Percentiles rank a stretch among this genome's conserved stretches.
Conservation (phyloP, 2,888 invertebrate species). For the Tetragonisca angustula region DNA sequence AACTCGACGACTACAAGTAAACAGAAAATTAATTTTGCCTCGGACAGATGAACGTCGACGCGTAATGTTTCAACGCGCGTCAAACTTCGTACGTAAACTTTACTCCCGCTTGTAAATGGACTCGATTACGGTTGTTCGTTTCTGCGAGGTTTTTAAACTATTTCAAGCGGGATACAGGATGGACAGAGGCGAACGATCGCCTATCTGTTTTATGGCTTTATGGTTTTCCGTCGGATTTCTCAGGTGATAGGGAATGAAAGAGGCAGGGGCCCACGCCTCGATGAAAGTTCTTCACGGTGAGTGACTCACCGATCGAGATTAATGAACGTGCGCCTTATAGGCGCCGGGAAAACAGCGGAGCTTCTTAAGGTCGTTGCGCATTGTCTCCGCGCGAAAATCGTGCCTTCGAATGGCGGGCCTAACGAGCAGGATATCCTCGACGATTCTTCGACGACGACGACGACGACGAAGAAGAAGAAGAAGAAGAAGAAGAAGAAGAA, state of each 20-base stretch:
- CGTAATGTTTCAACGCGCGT: not conserved
- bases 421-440: conserved; percentile 46
- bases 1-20: too few relatives aligned
- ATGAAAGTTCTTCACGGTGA: conserved; percentile 69
- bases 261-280: conserved; percentile 65
- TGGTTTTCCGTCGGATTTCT: conserved; percentile 1
- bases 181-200: not conserved
- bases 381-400: conserved; percentile 68
- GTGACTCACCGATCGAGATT: conserved; percentile 76
- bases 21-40: not conserved
- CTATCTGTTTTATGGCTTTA: not conserved
- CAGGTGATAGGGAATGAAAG: not conserved
- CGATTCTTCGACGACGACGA: conserved; percentile 19
- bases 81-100: not conserved
- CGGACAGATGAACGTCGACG: not conserved
- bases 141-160: not conserved
- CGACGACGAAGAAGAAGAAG: not conserved
- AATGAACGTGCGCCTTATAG: conserved; percentile 72
- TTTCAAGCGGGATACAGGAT: not conserved
- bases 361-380: conserved; percentile 64
- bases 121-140: not conserved
- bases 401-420: conserved; percentile 49
- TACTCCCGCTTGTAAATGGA: not conserved
- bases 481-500: not conserved
- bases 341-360: conserved; percentile 71